Evolutionary conservation across 2,888 invertebrate species (phyloP), one percentile per base, ranked within the genome.

Genomic region (Lithophane semibrunnea): DNA sequence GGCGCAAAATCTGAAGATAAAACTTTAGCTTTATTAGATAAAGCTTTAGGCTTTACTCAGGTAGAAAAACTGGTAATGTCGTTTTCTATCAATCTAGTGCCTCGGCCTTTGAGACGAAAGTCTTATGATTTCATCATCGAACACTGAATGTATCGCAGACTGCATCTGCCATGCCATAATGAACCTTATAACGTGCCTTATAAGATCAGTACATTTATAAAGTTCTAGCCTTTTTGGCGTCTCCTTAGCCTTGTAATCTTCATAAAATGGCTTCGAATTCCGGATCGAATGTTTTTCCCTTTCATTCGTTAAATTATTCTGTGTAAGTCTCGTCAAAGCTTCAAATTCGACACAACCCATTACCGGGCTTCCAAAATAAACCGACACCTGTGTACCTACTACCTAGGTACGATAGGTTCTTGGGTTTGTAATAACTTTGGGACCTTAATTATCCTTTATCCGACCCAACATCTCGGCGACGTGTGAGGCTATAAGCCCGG

Each of bases 301-400:
- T 67, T 86, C 81, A 88, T 88, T 79, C 83, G 49, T 56, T 47
- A 79, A 88, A 84, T 79, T 88, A 75, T 77, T 77, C 63, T 49
- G 16, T 75, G 70, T 67, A 79, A 79, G 18, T 58, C 61, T 70
- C 42, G 52, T 72, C 65, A 83, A 71, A 67, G 75, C 70, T 66
- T 80, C 58, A 63, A 75, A 83, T 80, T 80, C 73, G 64, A 80
- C 63, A 64, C 61, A 70, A 64, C 64, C 60, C 37, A 82, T 81
- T 79, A 80, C 58, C 37, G 64, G 58, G 18, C 29, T 44, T 44
- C 69, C 37, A 67, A 63, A 67, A 70, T 83, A 78, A 87, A 68
- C 63, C 9, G 37, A 74, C 74, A 82, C 78, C 77, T 84, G 72
- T 69, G 61, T 82, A 44, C 64, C 12, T 60, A 42, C 29, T 42